Evolutionary conservation across 2,113 vertebrate species (phyloP).

Genomic region (Astur gentilis): DNA sequence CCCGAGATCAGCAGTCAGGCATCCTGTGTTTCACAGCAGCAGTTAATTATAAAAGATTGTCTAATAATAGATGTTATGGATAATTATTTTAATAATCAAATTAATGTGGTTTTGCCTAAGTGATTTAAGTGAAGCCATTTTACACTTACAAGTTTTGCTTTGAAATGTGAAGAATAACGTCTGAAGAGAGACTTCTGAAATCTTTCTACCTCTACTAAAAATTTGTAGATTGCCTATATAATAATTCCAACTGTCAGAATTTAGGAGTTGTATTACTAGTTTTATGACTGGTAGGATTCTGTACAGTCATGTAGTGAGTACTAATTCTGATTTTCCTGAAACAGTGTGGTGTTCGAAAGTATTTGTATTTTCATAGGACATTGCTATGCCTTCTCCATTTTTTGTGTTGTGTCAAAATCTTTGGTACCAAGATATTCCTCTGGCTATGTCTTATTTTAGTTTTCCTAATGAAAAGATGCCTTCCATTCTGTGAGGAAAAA

Average conservation of each 20-base stretch:
- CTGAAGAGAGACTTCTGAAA: background rate
- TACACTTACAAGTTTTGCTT: background rate
- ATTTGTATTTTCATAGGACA: background rate
- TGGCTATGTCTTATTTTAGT: background rate
- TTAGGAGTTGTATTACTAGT: background rate
- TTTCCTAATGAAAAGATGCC: background rate
- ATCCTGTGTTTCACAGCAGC: background rate
- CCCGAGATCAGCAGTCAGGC: background rate
- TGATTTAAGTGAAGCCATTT: background rate
- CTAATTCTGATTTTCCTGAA: background rate
- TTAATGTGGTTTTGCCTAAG: rapidly evolving
- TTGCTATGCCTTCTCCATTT: background rate
- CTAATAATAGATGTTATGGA: background rate
- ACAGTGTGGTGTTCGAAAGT: background rate
- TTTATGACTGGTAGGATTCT: background rate
- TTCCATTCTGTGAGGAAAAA: background rate
- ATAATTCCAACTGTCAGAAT: background rate
- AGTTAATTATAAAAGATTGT: background rate
- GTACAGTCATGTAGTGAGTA: background rate
- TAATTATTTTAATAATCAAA: background rate
- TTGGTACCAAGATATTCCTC: background rate
- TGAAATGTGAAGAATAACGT: background rate
- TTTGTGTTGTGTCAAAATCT: background rate
- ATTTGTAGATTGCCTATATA: background rate
- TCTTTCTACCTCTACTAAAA: background rate